phyloP scores from a whole-genome alignment of 2,113 vertebrate genomes.

The Gadus macrocephalus region DNA sequence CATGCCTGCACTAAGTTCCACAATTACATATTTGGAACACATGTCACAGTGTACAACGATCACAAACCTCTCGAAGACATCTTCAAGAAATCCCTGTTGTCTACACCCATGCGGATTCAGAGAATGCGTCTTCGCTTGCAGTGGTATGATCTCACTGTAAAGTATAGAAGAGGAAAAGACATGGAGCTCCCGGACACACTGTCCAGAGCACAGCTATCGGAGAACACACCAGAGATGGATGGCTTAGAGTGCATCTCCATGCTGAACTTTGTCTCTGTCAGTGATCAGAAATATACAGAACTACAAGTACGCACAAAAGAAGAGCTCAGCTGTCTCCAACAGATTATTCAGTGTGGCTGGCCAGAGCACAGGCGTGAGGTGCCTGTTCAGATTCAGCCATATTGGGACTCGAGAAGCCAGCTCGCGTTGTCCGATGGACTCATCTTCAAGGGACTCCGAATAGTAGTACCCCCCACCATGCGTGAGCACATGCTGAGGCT shows the following conservation, averaged over 20 bases:
- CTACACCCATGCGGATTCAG: background rate
- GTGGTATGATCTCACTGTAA: background rate
- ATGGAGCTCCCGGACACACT: background rate
- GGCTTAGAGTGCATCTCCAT: background rate
- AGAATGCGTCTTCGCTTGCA: background rate
- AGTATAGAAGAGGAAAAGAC: slow-evolving; percentile 3
- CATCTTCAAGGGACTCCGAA: background rate
- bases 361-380: background rate
- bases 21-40: no score
- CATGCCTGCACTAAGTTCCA: background rate
- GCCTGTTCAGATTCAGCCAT: background rate
- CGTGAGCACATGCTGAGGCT: slow-evolving; percentile 3
- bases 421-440: background rate
- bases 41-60: background rate
- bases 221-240: background rate
- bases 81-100: background rate
- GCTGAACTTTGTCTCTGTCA: background rate
- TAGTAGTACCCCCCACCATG: background rate
- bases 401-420: slow-evolving; percentile 2
- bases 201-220: background rate
- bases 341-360: background rate
- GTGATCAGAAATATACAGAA: slow-evolving; percentile 2
- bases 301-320: background rate
- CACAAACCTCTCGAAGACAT: background rate
- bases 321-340: background rate